Conservation (phyloP, 2,797 vertebrate genomes). For the Lerista edwardsae region DNA sequence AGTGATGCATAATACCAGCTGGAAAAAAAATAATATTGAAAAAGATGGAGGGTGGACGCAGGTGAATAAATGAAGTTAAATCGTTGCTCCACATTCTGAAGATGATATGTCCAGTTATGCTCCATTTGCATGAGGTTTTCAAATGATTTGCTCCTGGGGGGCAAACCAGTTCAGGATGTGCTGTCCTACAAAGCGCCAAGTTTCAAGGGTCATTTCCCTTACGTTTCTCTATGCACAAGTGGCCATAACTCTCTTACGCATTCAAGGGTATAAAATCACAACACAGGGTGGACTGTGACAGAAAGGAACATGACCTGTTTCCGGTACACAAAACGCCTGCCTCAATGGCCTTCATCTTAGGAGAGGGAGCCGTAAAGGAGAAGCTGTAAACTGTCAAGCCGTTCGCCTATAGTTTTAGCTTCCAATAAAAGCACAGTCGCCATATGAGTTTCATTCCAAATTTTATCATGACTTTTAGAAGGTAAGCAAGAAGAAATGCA, state of each 20-base stretch:
- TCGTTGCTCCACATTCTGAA: conserved; percentile 52
- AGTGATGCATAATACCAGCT: no score
- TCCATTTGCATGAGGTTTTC: conserved; percentile 61
- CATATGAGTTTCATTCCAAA: conserved; percentile 40
- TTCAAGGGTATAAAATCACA: conserved; percentile 61
- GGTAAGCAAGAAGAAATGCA: conserved; percentile 17
- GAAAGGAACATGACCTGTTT: conserved; percentile 70
- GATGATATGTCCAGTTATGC: conserved; percentile 57
- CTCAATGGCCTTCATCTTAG: conserved; percentile 56
- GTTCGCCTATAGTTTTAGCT: conserved; percentile 43
- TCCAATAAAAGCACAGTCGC: conserved; percentile 53
- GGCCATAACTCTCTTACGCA: conserved; percentile 59
- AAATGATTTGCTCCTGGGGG: conserved; percentile 52
- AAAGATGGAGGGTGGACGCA: conserved; percentile 4
- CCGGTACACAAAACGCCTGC: conserved; percentile 59
- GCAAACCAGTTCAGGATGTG: conserved; percentile 45
- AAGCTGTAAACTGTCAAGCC: conserved; percentile 60
- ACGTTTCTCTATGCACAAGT: conserved; percentile 69
- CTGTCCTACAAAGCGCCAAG: conserved; percentile 62
- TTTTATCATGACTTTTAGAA: conserved; percentile 25
- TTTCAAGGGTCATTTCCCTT: conserved; percentile 69
- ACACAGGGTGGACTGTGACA: conserved; percentile 72
- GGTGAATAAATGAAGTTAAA: conserved; percentile 48
- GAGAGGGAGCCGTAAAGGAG: conserved; percentile 55
- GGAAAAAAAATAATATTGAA: background rate